phyloP scores from a whole-genome alignment of 2,113 vertebrate genomes.

The Condylura cristata region DNA sequence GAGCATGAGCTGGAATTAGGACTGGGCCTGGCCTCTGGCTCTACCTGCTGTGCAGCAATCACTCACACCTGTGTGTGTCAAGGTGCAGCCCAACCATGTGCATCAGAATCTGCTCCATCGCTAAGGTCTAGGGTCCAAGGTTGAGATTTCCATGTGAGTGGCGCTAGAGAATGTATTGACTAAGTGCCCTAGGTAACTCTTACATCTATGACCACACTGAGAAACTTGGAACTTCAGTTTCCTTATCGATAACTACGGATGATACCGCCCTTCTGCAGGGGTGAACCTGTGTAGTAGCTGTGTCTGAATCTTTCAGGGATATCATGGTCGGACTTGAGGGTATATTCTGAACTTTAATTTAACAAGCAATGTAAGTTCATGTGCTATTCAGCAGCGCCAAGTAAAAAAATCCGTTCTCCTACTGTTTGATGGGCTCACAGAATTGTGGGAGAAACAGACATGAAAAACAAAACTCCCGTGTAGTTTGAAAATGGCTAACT shows the following conservation, averaged over 20 bases:
- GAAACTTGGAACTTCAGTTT: slow-evolving; percentile 32
- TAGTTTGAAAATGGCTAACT: slow-evolving; percentile 7
- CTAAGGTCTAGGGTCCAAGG: not conserved
- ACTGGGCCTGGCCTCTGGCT: not conserved
- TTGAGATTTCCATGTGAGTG: slow-evolving; percentile 8
- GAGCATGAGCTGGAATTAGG: slow-evolving; percentile 24
- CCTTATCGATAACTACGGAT: slow-evolving; percentile 14
- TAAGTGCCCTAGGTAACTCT: not conserved
- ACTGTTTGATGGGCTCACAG: not conserved
- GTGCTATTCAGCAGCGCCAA: not conserved
- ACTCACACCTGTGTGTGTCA: slow-evolving; percentile 32
- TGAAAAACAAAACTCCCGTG: not conserved
- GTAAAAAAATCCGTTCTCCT: not conserved
- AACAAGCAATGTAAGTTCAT: slow-evolving; percentile 32
- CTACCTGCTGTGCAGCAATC: not conserved
- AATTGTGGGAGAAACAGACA: not conserved
- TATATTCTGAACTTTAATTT: slow-evolving; percentile 51
- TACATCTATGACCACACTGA: not conserved
- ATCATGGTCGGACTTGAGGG: not conserved
- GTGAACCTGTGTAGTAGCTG: not conserved
- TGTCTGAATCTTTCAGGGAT: slow-evolving; percentile 7
- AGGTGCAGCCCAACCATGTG: not conserved
- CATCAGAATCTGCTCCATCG: slow-evolving; percentile 24
- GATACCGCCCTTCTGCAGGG: not conserved
- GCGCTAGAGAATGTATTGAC: not conserved